Percentiles rank a stretch among this genome's conserved stretches.
Evolutionary conservation across 2,113 vertebrate genomes (phyloP).

Genomic region (Python bivittatus): DNA sequence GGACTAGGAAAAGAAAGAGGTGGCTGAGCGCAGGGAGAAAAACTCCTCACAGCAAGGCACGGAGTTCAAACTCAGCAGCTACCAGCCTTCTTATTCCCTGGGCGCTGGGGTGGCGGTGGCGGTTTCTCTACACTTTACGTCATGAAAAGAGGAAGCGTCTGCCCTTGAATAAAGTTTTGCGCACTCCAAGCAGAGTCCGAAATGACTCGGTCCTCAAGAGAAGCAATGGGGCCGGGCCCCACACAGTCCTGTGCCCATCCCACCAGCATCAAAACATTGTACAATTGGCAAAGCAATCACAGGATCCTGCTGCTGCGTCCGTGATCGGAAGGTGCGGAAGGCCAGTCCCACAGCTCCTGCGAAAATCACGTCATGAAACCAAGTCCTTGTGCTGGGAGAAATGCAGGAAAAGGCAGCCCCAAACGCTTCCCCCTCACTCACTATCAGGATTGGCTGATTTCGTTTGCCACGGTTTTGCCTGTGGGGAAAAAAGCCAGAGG

Average conservation of each 20-base stretch:
- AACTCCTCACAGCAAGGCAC: neutral
- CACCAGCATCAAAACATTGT: neutral
- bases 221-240: neutral
- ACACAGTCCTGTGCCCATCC: neutral
- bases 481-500: neutral
- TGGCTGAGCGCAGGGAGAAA: neutral
- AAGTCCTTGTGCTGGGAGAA: accelerated
- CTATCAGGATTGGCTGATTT: conserved; percentile 16
- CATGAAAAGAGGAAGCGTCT: neutral
- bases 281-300: accelerated
- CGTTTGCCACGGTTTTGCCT: conserved; percentile 65
- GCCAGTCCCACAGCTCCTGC: conserved; percentile 34
- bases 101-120: neutral
- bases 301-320: neutral
- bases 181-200: neutral
- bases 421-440: conserved; percentile 40
- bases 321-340: neutral
- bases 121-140: neutral
- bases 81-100: neutral
- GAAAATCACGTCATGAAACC: neutral
- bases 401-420: accelerated
- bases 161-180: neutral
- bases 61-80: neutral
- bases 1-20: neutral
- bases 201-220: accelerated